These are phyloP conservation scores for Lycodopsis pacificus DNA, from an alignment of 2,797 vertebrate genomes.

Conservation along the genomic window DNA sequence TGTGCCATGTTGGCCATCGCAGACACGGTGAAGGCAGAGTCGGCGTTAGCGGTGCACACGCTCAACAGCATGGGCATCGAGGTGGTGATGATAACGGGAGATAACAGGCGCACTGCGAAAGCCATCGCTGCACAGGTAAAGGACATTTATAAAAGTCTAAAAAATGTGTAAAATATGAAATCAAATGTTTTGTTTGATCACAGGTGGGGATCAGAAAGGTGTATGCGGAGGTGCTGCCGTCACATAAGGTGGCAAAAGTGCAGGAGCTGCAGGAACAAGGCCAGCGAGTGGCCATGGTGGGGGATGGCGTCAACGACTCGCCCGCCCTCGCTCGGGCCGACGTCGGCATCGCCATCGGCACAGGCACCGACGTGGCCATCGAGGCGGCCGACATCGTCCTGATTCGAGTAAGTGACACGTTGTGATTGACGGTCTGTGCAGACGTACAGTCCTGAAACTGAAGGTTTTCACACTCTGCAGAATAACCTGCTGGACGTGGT, in stretches of 20 bases:
- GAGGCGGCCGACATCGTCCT: conserved; percentile 97
- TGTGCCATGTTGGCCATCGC: conserved; percentile 95
- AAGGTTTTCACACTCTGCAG: conserved; percentile 73
- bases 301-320: conserved; percentile 97
- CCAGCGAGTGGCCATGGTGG: conserved; percentile 95
- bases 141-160: background rate
- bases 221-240: conserved; percentile 96
- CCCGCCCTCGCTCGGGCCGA: conserved; percentile 94
- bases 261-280: conserved; percentile 91
- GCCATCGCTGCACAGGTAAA: conserved; percentile 95
- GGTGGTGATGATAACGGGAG: conserved; percentile 94
- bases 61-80: conserved; percentile 92
- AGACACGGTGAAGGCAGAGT: conserved; percentile 94
- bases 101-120: conserved; percentile 94
- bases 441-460: background rate
- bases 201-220: conserved; percentile 96
- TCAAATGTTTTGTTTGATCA: background rate
- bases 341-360: conserved; percentile 95
- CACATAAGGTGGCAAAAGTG: conserved; percentile 97
- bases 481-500: conserved; percentile 95
- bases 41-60: conserved; percentile 91
- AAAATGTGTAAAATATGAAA: background rate
- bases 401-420: conserved; percentile 85
- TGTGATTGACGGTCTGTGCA: background rate
- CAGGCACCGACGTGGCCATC: conserved; percentile 96